Evolutionary conservation across 2,113 vertebrate genomes (phyloP), one percentile per base, ranked within the genome.

Genomic region (Syngnathus typhle): DNA sequence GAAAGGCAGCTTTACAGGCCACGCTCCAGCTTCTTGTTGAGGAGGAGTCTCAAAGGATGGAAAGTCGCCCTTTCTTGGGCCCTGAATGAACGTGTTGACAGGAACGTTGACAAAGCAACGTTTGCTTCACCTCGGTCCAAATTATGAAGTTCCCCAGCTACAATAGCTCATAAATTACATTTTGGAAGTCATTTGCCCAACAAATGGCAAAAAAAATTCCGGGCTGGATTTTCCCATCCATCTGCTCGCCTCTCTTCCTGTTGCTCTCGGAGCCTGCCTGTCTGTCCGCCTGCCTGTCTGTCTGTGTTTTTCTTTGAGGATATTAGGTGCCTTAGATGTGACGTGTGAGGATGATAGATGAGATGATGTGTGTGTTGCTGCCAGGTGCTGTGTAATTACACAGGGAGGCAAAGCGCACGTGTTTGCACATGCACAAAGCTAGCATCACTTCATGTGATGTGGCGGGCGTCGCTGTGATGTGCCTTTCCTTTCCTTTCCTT

Each of bases 1-100:
- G 84, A 89, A 85, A 88, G 86, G 82, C 83, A 84, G 87, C 79
- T 88, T 89, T 89, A 83, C 85, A 85, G 87, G 83, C 85, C 88
- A 89, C 83, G 84, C 78, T 88, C 82, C 78, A 87, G 87, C 79
- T 85, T 85, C 87, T 89, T 89, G n/a, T n/a, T n/a, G n/a, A n/a
- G n/a, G 87, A 87, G 88, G 85, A 89, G 85, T 73, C 74, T 81
- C 79, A 88, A 80, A 78, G 72, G 84, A 87, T 88, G 78, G 82
- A 86, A 84, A 78, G 72, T 74, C 5, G 73, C 62, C 71, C 59
- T 32, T 32, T 32, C 27, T 32, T 32, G 27, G 27, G 3, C 27
- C 27, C 27, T 32, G 27, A 32, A 32, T 32, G 27, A 32, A 32
- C 27, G n/a, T n/a, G n/a, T n/a, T n/a, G n/a, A n/a, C n/a, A n/a